Percentiles rank a stretch among this genome's conserved stretches.
phyloP scores from a whole-genome alignment of 2,113 vertebrate species.

The Hippocampus mohnikei region DNA sequence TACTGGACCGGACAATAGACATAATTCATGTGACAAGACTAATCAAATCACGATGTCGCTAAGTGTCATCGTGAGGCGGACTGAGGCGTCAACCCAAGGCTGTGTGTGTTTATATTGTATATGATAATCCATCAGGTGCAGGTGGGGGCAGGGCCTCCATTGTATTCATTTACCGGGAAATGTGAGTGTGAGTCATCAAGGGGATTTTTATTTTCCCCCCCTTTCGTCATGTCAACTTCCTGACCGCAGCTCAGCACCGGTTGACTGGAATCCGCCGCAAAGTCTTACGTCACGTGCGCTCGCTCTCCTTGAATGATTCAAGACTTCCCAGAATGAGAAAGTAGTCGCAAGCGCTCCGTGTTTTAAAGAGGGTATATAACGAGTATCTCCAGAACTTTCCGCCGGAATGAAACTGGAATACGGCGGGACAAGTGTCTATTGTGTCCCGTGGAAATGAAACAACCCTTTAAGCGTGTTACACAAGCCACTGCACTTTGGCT shows the following conservation, averaged over 20 bases:
- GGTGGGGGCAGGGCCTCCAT: constrained; percentile 37
- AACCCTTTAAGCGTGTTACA: background rate
- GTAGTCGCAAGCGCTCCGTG: background rate
- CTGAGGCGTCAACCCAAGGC: constrained; percentile 45
- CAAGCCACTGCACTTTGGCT: background rate
- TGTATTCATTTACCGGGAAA: constrained; percentile 52
- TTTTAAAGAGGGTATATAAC: background rate
- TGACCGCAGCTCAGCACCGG: constrained; percentile 45
- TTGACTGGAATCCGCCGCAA: constrained; percentile 45
- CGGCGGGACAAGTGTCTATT: background rate
- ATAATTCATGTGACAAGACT: constrained; percentile 62
- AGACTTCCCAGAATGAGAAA: background rate
- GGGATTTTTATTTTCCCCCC: constrained; percentile 35
- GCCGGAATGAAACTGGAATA: background rate
- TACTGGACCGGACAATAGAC: constrained; percentile 58
- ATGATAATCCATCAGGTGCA: constrained; percentile 57
- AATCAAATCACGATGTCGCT: constrained; percentile 63
- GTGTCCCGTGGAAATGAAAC: background rate
- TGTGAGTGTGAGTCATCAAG: constrained; percentile 46
- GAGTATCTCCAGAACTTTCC: background rate
- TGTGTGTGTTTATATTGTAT: constrained; percentile 35
- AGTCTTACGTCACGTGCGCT: background rate
- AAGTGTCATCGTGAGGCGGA: constrained; percentile 56
- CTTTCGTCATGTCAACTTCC: constrained; percentile 30
- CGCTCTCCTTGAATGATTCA: background rate